A percentile compares a stretch with the other conserved stretches of the same genome.
phyloP scores from a whole-genome alignment of 2,888 invertebrate genomes.

The Tinea pellionella region DNA sequence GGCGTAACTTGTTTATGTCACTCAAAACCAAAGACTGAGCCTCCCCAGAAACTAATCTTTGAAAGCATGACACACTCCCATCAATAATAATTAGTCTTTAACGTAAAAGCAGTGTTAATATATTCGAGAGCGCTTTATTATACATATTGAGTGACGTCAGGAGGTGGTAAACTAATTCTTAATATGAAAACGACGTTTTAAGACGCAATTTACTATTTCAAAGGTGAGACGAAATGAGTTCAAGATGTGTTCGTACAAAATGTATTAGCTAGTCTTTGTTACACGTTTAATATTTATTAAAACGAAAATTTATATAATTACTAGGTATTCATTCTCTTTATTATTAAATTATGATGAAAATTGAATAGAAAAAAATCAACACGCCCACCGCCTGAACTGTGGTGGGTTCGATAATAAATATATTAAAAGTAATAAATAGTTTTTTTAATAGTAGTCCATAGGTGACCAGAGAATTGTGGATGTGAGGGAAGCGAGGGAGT shows the following conservation, averaged over 20 bases:
- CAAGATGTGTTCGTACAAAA: background rate
- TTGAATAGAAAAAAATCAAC: too few species aligned
- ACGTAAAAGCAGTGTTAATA: slow-evolving; percentile 12
- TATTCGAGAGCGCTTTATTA: slow-evolving; percentile 11
- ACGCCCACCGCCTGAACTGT: too few species aligned
- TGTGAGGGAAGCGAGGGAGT: too few species aligned
- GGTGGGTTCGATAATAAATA: too few species aligned
- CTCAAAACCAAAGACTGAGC: slow-evolving; percentile 3
- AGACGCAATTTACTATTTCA: slow-evolving; percentile 7
- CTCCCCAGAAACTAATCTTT: slow-evolving; percentile 12
- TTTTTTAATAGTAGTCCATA: too few species aligned
- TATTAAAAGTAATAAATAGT: too few species aligned
- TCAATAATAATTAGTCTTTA: slow-evolving; percentile 12
- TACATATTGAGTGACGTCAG: slow-evolving; percentile 1
- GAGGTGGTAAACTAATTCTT: slow-evolving; percentile 10
- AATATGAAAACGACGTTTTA: slow-evolving; percentile 8
- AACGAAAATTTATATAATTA: too few species aligned
- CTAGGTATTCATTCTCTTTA: too few species aligned
- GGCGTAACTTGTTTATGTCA: slow-evolving; percentile 11
- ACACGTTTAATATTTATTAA: too few species aligned
- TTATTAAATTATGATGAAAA: too few species aligned
- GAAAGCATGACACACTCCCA: slow-evolving; percentile 9
- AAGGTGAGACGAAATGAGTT: background rate
- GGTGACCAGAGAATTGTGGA: too few species aligned
- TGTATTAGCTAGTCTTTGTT: background rate